Evolutionary conservation across 2,888 invertebrate genomes (phyloP), one percentile per base, ranked within the genome.

Genomic region (Cephus spinipes): DNA sequence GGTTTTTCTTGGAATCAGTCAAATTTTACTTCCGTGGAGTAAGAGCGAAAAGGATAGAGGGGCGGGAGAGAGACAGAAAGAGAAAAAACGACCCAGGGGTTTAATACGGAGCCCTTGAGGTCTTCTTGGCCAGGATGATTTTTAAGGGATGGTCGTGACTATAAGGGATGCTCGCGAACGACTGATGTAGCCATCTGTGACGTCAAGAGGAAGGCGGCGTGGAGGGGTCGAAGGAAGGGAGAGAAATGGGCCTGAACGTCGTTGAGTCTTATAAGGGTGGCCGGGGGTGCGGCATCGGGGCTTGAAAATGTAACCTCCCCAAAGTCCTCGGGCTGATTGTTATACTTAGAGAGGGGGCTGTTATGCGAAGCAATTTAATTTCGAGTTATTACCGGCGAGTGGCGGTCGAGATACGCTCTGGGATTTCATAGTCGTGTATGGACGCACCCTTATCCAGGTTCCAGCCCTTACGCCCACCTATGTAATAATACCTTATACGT

Each of bases 331-430:
- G 40, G 55, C 68, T 73, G 73, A 77, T 77, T 77, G 33, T 77
- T 73, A 36, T 77, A 68, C 73, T 32, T 34, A 34, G 33, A 73
- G 68, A 55, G 68, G 11, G 73, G 40, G 76, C 73, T 73, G n/a
- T 73, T 73, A 76, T 15, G 40, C 33, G n/a, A 34, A 68, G 73
- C 36, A 73, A 77, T 77, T 77, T 77, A 73, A 77, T 77, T 77
- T 55, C 73, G 33, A 77, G 76, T 77, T 77, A 77, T 77, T 71
- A 76, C 76, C 33, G 74, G 74, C 35, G 74, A 74, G 74, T 34
- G 74, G 34, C 15, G 74, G 33, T 15, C 23, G 74, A 74, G 32
- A 34, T 74, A 35, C 33, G 74, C 30, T 35, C 32, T 71, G 71
- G 69, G 76, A 71, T 76, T 73, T 73, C 40, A 34, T 32, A 69